Conservation (phyloP, 2,113 vertebrate species). For the Anseranas semipalmata region DNA sequence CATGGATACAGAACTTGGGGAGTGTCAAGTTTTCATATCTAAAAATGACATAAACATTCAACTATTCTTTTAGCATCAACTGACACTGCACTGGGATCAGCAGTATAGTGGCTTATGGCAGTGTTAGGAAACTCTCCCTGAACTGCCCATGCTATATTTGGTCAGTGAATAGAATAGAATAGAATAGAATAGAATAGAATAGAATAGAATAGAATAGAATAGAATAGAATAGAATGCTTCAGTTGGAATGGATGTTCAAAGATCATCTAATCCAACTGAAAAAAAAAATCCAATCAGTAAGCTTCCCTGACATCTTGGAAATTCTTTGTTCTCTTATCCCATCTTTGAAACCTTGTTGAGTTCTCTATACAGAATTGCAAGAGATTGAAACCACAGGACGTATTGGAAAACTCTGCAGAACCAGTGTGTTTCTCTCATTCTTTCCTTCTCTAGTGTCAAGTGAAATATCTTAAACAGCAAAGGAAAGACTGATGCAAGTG, state of each 20-base stretch:
- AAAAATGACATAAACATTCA: neutral
- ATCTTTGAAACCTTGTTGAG: neutral
- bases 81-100: neutral
- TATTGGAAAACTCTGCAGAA: neutral
- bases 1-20: too few species aligned
- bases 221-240: neutral
- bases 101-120: neutral
- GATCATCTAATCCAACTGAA: neutral
- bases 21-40: neutral
- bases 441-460: neutral
- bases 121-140: neutral
- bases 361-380: neutral
- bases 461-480: neutral
- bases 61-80: neutral
- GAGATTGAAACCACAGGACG: neutral
- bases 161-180: neutral
- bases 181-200: too few species aligned
- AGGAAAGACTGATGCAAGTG: neutral
- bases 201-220: neutral
- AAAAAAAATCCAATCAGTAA: neutral
- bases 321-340: neutral
- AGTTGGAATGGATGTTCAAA: neutral
- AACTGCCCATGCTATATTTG: neutral
- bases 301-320: neutral
- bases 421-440: rapidly evolving